Evolutionary conservation across 2,113 vertebrate species (phyloP).

Genomic region (Channa maculata): DNA sequence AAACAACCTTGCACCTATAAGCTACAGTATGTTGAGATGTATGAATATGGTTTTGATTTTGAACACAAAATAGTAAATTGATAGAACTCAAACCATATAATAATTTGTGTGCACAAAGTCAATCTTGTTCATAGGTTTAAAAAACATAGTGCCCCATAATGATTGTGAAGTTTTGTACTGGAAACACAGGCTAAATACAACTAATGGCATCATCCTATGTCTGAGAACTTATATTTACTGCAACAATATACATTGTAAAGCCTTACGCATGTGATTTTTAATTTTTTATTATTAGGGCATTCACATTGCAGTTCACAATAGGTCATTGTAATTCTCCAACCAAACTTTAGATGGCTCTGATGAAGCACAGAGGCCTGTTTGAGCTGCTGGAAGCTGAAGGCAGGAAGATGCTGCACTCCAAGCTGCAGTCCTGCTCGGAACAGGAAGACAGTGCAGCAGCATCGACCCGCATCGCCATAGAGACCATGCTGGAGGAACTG

Average conservation of each 20-base stretch:
- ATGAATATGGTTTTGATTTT: no score
- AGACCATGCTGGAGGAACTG: slow-evolving; percentile 88
- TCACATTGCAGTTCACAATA: neutral
- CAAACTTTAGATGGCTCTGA: slow-evolving; percentile 84
- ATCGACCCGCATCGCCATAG: slow-evolving; percentile 83
- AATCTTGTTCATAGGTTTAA: no score
- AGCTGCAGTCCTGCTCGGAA: slow-evolving; percentile 74
- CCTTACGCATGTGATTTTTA: neutral
- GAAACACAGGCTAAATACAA: no score
- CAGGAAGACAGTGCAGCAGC: slow-evolving; percentile 64
- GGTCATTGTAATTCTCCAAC: neutral
- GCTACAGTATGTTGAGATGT: no score
- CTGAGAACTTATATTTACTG: no score
- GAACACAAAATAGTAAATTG: no score
- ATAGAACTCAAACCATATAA: no score
- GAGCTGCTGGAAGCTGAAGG: slow-evolving; percentile 82
- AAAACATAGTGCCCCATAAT: no score
- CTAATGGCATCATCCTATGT: no score
- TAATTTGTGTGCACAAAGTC: no score
- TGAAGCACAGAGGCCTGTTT: slow-evolving; percentile 86
- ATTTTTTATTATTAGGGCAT: neutral
- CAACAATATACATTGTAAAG: neutral
- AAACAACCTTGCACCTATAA: no score
- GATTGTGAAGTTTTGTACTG: no score
- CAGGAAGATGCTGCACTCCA: slow-evolving; percentile 78